phyloP scores from a whole-genome alignment of 2,113 vertebrate species.

The Aldabrachelys gigantea region DNA sequence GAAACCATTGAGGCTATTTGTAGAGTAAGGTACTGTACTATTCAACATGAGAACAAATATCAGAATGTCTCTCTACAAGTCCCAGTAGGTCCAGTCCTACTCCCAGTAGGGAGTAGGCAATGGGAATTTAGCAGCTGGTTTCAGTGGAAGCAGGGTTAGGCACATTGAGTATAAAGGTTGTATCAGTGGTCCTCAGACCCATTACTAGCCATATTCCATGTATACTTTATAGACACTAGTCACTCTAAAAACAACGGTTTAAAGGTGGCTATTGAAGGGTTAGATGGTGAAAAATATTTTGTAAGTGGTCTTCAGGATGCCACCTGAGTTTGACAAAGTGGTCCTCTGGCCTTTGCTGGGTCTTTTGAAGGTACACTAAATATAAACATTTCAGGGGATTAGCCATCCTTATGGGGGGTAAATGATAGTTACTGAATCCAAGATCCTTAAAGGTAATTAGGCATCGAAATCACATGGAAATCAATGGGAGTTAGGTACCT shows the following conservation, averaged over 20 bases:
- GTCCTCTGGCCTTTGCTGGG: slow-evolving; percentile 25
- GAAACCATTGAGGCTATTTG: background rate
- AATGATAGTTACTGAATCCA: slow-evolving; percentile 21
- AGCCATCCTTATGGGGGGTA: background rate
- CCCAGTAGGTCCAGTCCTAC: background rate
- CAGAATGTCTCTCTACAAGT: background rate
- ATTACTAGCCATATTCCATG: background rate
- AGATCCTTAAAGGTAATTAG: slow-evolving; percentile 43
- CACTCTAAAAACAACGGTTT: slow-evolving; percentile 26
- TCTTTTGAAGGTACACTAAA: slow-evolving; percentile 21
- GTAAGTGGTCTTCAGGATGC: background rate
- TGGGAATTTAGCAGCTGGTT: background rate
- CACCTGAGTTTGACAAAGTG: slow-evolving; percentile 37
- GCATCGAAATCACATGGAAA: slow-evolving; percentile 44
- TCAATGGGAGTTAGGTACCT: background rate
- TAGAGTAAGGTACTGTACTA: background rate
- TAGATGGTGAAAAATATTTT: background rate
- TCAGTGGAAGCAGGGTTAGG: background rate
- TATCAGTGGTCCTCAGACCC: slow-evolving; percentile 10
- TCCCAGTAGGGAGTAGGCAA: background rate
- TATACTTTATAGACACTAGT: slow-evolving; percentile 10
- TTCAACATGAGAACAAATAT: background rate
- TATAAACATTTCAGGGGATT: background rate
- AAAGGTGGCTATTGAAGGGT: background rate
- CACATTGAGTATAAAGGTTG: background rate